These are phyloP conservation scores for Atherinomorus stipes DNA, from an alignment of 2,113 vertebrate species.

Conservation along the genomic window DNA sequence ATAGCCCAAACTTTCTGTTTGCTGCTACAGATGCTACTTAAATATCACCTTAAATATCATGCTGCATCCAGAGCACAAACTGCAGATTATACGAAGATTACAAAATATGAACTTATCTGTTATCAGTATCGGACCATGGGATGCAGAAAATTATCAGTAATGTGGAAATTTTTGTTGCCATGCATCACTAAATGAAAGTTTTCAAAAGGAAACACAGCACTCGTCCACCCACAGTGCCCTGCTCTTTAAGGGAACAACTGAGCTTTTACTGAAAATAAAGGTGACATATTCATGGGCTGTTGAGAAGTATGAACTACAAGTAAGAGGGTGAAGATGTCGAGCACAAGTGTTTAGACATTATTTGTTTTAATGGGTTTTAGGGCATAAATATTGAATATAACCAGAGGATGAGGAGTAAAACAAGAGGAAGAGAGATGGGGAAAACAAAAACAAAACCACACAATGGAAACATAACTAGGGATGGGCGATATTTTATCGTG, in stretches of 20 bases:
- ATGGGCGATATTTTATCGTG: too few relatives aligned
- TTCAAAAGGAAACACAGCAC: not conserved
- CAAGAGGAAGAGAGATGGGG: not conserved
- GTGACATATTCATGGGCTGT: slow-evolving; percentile 12
- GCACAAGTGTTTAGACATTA: slow-evolving; percentile 6
- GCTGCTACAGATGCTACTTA: too few relatives aligned
- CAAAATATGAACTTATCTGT: too few relatives aligned
- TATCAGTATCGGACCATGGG: too few relatives aligned
- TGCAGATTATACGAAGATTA: too few relatives aligned
- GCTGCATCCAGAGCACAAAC: too few relatives aligned
- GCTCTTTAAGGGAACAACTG: slow-evolving; percentile 8
- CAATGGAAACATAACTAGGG: not conserved
- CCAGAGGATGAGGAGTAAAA: not conserved
- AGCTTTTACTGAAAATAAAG: slow-evolving; percentile 8
- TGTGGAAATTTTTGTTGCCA: too few relatives aligned
- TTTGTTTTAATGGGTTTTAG: not conserved
- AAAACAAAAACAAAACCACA: not conserved
- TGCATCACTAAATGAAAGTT: too few relatives aligned
- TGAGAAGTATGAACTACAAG: not conserved
- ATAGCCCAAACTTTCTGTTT: too few relatives aligned
- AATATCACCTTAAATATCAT: too few relatives aligned
- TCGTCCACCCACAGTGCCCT: not conserved
- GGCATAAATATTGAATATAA: not conserved
- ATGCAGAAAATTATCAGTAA: too few relatives aligned
- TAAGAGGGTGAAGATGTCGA: not conserved